Evolutionary conservation across 2,797 vertebrate species (phyloP).

Genomic region (Platyrinchus mystaceus): DNA sequence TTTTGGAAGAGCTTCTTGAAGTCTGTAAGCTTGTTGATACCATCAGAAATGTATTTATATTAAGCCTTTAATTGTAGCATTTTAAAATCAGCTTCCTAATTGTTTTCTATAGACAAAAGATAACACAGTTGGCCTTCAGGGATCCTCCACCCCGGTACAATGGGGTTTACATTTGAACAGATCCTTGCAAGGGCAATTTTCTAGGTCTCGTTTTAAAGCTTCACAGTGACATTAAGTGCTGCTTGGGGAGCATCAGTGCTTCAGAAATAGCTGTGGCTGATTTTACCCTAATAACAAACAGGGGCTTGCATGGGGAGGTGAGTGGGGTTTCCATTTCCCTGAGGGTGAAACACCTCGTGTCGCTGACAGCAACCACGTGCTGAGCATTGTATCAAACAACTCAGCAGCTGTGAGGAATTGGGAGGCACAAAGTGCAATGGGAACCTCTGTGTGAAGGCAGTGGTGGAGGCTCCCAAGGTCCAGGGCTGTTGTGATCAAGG

Average conservation of each 20-base stretch:
- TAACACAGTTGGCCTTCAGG: background rate
- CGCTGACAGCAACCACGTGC: background rate
- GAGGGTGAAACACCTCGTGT: background rate
- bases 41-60: conserved; percentile 1
- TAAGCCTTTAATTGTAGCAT: conserved; percentile 17
- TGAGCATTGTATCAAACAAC: background rate
- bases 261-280: background rate
- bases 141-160: background rate
- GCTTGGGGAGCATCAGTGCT: background rate
- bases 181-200: background rate
- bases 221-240: background rate
- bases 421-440: background rate
- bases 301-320: background rate
- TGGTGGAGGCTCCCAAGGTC: background rate
- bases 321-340: background rate
- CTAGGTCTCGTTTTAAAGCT: conserved; percentile 8
- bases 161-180: background rate
- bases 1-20: conserved; percentile 21
- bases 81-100: conserved; percentile 24
- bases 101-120: background rate
- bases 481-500: background rate
- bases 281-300: background rate
- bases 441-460: rapidly evolving
- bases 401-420: background rate
- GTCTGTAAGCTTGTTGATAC: background rate